A percentile compares a stretch with the other conserved stretches of the same genome.
Conservation (phyloP, 2,797 vertebrate species). For the Macropodus opercularis region DNA sequence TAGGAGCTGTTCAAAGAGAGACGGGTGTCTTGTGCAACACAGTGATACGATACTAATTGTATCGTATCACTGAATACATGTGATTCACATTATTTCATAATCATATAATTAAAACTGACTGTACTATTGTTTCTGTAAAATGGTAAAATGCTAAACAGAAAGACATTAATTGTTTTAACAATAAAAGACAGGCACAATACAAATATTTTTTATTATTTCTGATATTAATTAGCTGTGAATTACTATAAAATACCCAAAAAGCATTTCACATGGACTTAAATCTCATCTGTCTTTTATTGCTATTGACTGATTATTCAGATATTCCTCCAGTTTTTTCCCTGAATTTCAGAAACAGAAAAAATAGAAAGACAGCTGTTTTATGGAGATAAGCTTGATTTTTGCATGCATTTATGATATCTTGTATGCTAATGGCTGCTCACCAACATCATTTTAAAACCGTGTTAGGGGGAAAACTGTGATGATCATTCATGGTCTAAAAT, state of each 20-base stretch:
- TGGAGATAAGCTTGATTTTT: constrained; percentile 65
- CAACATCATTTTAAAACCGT: constrained; percentile 35
- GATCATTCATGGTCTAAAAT: constrained; percentile 54
- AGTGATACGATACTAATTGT: constrained; percentile 1
- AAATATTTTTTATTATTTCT: constrained; percentile 40
- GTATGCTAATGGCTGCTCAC: constrained; percentile 62
- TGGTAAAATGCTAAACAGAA: constrained; percentile 1
- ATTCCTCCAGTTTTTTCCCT: constrained; percentile 23
- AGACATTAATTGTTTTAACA: constrained; percentile 9
- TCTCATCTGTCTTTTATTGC: constrained; percentile 47
- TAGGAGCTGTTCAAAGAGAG: constrained; percentile 10
- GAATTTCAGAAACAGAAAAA: constrained; percentile 66
- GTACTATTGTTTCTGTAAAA: constrained; percentile 16
- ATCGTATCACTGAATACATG: too few species aligned
- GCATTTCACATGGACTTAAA: constrained; percentile 25
- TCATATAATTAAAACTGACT: neutral
- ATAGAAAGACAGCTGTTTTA: constrained; percentile 72
- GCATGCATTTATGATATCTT: constrained; percentile 44
- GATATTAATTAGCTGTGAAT: constrained; percentile 19
- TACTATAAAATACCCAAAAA: constrained; percentile 25
- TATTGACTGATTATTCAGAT: constrained; percentile 46
- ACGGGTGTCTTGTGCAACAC: neutral
- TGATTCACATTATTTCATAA: neutral
- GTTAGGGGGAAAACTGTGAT: constrained; percentile 63
- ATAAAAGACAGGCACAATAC: constrained; percentile 21